Base-by-base conservation (phyloP, 2,888 invertebrate genomes). In the Campoplex capitator region DNA sequence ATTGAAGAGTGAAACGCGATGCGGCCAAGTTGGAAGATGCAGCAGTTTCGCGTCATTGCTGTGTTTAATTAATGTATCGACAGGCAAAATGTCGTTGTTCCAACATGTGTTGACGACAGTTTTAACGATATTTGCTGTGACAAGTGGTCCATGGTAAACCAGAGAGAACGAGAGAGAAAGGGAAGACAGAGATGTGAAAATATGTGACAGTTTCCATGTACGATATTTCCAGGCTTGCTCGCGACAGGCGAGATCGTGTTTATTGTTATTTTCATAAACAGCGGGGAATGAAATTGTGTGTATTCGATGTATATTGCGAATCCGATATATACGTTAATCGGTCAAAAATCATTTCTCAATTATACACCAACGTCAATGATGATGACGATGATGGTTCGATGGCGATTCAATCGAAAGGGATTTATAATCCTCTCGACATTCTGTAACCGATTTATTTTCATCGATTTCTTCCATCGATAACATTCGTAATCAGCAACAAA, bases 11-110 rank as follows among this genome's bases (percentile, higher is more conserved):
- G 48, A 51, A 71, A 51, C 32, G 71, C 32, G 13, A 45, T 13
- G 9, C 32, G n/a, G 71, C 16, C 6, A 51, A 71, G 71, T 71
- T 32, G 54, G 18, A 9, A 38, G 1, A 56, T 35, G 16, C 71
- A 38, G 16, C 71, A 38, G 58, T 71, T 83, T 58, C 18, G 45
- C 70, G 48, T 77, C 54, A 35, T 54, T 77, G 65, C 73, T 28
- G 67, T 77, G 23, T 91, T 88, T 90, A 91, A 91, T 91, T 89
- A 88, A 90, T 82, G 87, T 90, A 91, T 91, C 89, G 91, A 91
- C 90, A 90, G 88, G 80, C 75, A 82, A 62, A 73, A 16, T 73
- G 83, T 71, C 62, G 38, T 62, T 38, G 18, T 13, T 13, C 54
- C 62, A 51, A 62, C 48, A 58, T 70, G 62, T 76, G 76, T 35